These are phyloP conservation scores for Boleophthalmus pectinirostris DNA, from an alignment of 2,113 vertebrate genomes.

Conservation along the genomic window DNA sequence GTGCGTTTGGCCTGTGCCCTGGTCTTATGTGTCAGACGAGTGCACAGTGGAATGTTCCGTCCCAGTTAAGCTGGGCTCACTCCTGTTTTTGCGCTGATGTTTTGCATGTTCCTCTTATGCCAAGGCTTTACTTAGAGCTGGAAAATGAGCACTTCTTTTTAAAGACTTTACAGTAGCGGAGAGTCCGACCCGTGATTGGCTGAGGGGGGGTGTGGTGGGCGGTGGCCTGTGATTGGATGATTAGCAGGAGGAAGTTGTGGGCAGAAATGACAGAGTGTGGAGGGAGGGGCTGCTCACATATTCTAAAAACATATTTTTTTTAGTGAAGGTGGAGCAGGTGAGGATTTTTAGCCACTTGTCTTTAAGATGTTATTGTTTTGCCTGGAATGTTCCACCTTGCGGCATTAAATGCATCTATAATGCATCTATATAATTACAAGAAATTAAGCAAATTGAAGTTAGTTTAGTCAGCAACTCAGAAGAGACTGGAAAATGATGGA, in stretches of 20 bases:
- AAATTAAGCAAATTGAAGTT: too few species aligned
- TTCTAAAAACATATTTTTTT: not conserved
- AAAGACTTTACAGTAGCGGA: conserved; percentile 10
- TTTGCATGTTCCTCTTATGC: not conserved
- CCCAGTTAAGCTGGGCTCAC: too few species aligned
- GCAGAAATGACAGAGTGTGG: conserved; percentile 2
- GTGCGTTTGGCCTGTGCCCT: too few species aligned
- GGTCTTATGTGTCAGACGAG: too few species aligned
- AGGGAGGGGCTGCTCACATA: conserved; percentile 14
- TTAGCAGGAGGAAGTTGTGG: conserved; percentile 34
- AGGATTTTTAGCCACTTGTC: too few species aligned
- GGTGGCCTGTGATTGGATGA: conserved; percentile 31
- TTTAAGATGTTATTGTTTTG: too few species aligned
- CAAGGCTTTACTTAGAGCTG: conserved; percentile 16
- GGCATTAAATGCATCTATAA: too few species aligned
- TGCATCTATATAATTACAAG: too few species aligned
- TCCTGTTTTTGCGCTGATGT: not conserved
- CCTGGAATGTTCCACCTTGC: too few species aligned
- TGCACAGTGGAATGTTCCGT: too few species aligned
- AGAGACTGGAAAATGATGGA: too few species aligned
- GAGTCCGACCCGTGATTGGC: conserved; percentile 21
- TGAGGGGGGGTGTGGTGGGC: not conserved
- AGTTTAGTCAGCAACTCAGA: too few species aligned
- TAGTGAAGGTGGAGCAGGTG: not conserved
- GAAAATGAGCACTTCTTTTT: conserved; percentile 41